These are phyloP conservation scores for Mormyrus lacerda DNA, from an alignment of 2,113 vertebrate genomes.

Conservation along the genomic window DNA sequence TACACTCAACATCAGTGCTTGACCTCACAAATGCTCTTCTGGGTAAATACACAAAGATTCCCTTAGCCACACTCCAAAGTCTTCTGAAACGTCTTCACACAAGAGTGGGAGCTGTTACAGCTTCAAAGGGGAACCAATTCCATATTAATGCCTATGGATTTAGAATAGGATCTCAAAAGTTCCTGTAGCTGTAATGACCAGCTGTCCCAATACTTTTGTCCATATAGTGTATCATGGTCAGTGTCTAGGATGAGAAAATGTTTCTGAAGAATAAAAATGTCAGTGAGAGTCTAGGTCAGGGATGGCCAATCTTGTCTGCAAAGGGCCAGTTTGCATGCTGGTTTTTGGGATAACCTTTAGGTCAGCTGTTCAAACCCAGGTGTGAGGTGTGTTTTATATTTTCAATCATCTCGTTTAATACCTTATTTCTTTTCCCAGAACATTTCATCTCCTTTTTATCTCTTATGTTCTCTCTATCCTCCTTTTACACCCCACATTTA, in stretches of 20 bases:
- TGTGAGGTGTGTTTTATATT: neutral
- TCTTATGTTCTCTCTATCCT: too few species aligned
- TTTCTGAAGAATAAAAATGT: neutral
- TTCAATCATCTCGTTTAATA: too few species aligned
- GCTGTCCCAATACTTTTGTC: neutral
- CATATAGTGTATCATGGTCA: neutral
- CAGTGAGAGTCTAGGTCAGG: neutral
- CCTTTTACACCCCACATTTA: too few species aligned
- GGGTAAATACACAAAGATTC: neutral
- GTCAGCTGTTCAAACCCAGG: neutral
- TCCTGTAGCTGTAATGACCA: neutral
- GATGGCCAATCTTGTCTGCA: neutral
- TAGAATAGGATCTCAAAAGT: neutral
- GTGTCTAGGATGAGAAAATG: neutral
- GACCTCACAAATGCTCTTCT: neutral
- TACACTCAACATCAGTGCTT: neutral
- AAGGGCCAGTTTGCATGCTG: neutral
- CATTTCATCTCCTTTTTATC: too few species aligned
- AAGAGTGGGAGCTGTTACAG: neutral
- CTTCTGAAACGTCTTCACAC: neutral
- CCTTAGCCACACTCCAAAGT: neutral
- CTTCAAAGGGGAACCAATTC: neutral
- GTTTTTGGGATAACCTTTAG: neutral
- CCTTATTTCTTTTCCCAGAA: too few species aligned
- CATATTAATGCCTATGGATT: neutral